phyloP scores from a whole-genome alignment of 2,113 vertebrate genomes.

The Cyanoderma ruficeps region DNA sequence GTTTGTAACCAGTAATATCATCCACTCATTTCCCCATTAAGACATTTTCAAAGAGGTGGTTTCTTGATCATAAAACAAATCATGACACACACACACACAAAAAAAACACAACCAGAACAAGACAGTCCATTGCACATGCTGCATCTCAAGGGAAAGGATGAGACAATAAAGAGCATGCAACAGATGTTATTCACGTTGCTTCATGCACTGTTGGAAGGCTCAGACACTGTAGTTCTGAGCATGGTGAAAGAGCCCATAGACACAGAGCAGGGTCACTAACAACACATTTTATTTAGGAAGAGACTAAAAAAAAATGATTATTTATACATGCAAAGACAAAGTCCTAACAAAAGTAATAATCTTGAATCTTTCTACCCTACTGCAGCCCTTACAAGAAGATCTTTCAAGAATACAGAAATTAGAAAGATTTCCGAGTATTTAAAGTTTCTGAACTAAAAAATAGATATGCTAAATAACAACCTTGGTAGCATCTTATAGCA shows the following conservation, averaged over 20 bases:
- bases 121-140: background rate
- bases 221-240: background rate
- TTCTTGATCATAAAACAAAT: conserved; percentile 3
- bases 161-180: conserved; percentile 21
- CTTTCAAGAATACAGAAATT: background rate
- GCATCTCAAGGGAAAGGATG: conserved; percentile 16
- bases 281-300: background rate
- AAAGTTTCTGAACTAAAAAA: background rate
- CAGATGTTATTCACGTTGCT: background rate
- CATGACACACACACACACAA: background rate
- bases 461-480: background rate
- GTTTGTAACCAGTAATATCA: background rate
- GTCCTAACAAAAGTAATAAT: background rate
- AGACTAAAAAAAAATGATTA: background rate
- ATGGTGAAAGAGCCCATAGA: background rate
- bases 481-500: background rate
- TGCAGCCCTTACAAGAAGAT: background rate
- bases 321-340: background rate
- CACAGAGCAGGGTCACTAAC: background rate
- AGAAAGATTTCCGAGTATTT: background rate
- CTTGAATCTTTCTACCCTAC: background rate
- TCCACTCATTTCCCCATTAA: background rate
- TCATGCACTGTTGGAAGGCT: background rate
- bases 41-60: background rate
- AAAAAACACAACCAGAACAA: background rate